A percentile compares a stretch with the other conserved stretches of the same genome.
Conservation (phyloP, 2,113 vertebrate genomes). For the Chionomys nivalis region DNA sequence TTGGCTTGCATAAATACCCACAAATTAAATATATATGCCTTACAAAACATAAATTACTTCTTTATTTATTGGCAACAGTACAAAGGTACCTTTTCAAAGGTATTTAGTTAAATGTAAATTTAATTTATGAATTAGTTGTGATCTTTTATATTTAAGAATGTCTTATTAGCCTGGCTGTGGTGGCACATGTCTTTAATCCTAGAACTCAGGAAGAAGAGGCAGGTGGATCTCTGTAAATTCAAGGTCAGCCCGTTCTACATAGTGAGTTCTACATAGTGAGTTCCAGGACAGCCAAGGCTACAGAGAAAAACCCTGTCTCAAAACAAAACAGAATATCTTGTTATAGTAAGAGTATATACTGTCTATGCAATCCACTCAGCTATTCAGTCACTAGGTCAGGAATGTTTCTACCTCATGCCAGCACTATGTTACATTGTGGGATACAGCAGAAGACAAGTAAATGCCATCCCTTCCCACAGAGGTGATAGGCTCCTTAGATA, state of each 20-base stretch:
- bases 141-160: conserved; percentile 14
- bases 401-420: not conserved
- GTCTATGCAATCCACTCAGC: not conserved
- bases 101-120: conserved; percentile 49
- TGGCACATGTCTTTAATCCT: too few relatives aligned
- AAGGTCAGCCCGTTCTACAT: too few relatives aligned
- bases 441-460: not conserved
- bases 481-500: not conserved
- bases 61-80: not conserved
- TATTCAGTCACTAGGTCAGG: not conserved
- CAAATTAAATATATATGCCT: conserved; percentile 11
- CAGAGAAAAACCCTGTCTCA: too few relatives aligned
- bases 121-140: conserved; percentile 13
- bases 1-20: not conserved
- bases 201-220: too few relatives aligned
- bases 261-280: too few relatives aligned
- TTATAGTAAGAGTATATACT: not conserved
- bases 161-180: not conserved
- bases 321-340: not conserved
- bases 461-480: not conserved
- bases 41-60: not conserved
- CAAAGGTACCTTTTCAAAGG: not conserved
- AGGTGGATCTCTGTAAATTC: too few relatives aligned
- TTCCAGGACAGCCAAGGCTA: too few relatives aligned
- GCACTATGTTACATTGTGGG: not conserved